Evolutionary conservation across 2,113 vertebrate species (phyloP).

Genomic region (Laticauda colubrina): DNA sequence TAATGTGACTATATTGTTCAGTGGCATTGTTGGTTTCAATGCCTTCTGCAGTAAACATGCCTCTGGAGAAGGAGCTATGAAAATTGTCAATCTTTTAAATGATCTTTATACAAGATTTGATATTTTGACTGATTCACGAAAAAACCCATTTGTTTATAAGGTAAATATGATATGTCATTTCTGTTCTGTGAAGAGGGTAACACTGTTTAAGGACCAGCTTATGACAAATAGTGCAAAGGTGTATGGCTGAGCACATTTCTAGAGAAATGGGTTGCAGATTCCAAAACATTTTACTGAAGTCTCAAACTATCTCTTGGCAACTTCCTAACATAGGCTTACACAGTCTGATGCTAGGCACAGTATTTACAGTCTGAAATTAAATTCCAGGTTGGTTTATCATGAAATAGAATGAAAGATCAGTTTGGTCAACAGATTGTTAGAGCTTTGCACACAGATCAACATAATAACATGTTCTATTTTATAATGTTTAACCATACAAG

Average conservation of each 20-base stretch:
- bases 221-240: neutral
- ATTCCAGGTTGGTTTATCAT: neutral
- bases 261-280: neutral
- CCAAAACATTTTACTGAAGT: neutral
- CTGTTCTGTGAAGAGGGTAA: neutral
- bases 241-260: neutral
- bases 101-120: slow-evolving; percentile 98
- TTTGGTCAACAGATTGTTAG: neutral
- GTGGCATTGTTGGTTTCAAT: slow-evolving; percentile 97
- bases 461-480: neutral
- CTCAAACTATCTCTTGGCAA: neutral
- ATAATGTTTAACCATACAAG: neutral
- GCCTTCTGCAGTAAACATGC: slow-evolving; percentile 96
- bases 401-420: neutral
- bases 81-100: slow-evolving; percentile 97
- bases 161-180: slow-evolving; percentile 63
- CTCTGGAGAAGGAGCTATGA: slow-evolving; percentile 97
- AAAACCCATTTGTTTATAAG: slow-evolving; percentile 98
- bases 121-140: slow-evolving; percentile 94
- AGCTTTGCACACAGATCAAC: neutral
- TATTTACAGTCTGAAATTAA: neutral
- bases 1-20: slow-evolving; percentile 97
- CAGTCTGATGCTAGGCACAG: neutral
- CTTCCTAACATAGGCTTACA: neutral
- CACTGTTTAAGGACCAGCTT: neutral